These are phyloP conservation scores for Phocoena sinus DNA, from an alignment of 2,113 vertebrate species.

Conservation along the genomic window DNA sequence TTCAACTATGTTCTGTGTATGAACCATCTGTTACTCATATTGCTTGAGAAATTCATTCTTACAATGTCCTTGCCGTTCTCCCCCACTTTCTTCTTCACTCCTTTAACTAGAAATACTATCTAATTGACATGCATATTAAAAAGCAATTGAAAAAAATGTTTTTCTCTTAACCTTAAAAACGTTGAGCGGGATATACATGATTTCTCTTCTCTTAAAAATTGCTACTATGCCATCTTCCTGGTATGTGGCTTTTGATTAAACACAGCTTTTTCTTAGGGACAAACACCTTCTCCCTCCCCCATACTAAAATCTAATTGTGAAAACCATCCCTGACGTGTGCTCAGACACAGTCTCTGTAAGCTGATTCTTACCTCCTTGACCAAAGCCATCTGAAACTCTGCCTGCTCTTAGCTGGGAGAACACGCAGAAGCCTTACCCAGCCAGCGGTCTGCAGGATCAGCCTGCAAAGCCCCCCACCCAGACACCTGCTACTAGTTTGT, in stretches of 20 bases:
- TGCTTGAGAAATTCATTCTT: background rate
- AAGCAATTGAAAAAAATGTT: background rate
- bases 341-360: background rate
- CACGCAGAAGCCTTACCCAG: background rate
- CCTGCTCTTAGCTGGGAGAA: background rate
- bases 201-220: background rate
- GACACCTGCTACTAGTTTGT: conserved; percentile 32
- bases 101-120: background rate
- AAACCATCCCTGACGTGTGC: background rate
- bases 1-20: background rate
- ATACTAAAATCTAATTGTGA: background rate
- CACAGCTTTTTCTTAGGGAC: background rate
- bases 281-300: background rate
- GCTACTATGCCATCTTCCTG: background rate
- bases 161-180: background rate
- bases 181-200: background rate
- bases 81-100: background rate
- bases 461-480: background rate
- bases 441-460: background rate
- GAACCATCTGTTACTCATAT: background rate
- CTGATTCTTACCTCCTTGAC: background rate
- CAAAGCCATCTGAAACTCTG: background rate
- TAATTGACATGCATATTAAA: background rate
- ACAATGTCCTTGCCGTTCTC: background rate
- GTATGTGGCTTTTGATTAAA: background rate